Percentiles rank a stretch among this genome's conserved stretches.
These are phyloP conservation scores for Therioaphis trifolii DNA, from an alignment of 2,888 invertebrate genomes.

Conservation along the genomic window DNA sequence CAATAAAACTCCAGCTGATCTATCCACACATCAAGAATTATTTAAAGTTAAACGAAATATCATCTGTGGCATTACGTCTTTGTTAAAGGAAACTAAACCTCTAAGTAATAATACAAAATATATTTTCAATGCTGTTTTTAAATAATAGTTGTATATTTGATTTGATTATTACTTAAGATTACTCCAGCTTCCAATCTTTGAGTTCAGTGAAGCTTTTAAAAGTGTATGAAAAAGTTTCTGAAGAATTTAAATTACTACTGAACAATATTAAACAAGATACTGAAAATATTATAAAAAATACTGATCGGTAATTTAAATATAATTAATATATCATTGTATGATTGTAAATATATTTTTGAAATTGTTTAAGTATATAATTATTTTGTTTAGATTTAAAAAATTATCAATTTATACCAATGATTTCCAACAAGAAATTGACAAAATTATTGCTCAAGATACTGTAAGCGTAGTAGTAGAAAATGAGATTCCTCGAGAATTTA, in stretches of 20 bases:
- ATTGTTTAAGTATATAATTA: not conserved
- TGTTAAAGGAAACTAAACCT: too few species aligned
- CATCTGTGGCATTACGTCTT: slow-evolving; percentile 20
- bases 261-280: slow-evolving; percentile 33
- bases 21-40: slow-evolving; percentile 28
- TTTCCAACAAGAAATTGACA: slow-evolving; percentile 36
- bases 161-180: too few species aligned
- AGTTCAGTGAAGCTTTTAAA: too few species aligned
- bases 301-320: slow-evolving; percentile 24
- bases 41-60: slow-evolving; percentile 36
- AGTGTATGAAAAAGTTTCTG: slow-evolving; percentile 42
- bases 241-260: slow-evolving; percentile 32
- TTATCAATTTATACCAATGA: slow-evolving; percentile 27
- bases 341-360: too few species aligned
- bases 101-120: too few species aligned
- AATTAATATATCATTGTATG: not conserved
- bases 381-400: not conserved
- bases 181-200: too few species aligned
- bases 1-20: slow-evolving; percentile 25
- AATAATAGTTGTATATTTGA: too few species aligned
- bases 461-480: slow-evolving; percentile 32
- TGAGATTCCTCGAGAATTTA: slow-evolving; percentile 34
- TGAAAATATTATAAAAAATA: slow-evolving; percentile 32
- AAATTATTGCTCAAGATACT: too few species aligned
- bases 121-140: too few species aligned